These are phyloP conservation scores for Empidonax alnorum DNA, from an alignment of 2,113 vertebrate genomes.

Conservation along the genomic window DNA sequence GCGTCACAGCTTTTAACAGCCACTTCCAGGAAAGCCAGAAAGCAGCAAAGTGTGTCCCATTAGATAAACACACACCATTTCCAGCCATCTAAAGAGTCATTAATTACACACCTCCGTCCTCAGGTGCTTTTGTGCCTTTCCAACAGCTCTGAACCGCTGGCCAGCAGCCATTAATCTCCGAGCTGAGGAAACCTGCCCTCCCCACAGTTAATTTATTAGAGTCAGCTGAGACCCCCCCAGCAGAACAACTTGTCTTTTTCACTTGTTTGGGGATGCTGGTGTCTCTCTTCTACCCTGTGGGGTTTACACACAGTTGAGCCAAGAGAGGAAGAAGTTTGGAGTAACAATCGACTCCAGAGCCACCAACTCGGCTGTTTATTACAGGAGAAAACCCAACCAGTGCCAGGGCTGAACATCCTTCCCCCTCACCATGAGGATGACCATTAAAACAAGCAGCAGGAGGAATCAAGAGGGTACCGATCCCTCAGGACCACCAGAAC, in stretches of 20 bases:
- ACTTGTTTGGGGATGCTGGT: not conserved
- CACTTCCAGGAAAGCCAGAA: conserved; percentile 27
- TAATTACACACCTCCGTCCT: conserved; percentile 38
- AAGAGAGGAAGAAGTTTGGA: not conserved
- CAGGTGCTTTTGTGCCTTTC: conserved; percentile 22
- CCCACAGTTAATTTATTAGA: not conserved
- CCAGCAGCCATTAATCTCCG: conserved; percentile 13
- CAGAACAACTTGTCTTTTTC: not conserved
- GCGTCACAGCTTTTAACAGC: not conserved
- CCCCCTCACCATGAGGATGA: fast-evolving
- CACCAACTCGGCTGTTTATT: not conserved
- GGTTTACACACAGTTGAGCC: not conserved
- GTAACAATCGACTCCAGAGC: not conserved
- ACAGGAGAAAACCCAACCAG: not conserved
- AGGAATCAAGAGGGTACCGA: not conserved
- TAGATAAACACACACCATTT: conserved; percentile 12
- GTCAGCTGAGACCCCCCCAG: not conserved
- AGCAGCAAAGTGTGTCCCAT: not conserved
- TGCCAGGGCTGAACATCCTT: fast-evolving
- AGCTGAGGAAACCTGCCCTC: not conserved
- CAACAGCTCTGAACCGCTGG: not conserved
- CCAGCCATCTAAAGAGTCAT: not conserved
- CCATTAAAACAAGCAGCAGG: not conserved
- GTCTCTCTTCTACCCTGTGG: not conserved
- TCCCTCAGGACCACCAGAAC: not conserved